phyloP scores from a whole-genome alignment of 64 coral and sea anemone genomes.

The Hydrozoanthus tunicans region DNA sequence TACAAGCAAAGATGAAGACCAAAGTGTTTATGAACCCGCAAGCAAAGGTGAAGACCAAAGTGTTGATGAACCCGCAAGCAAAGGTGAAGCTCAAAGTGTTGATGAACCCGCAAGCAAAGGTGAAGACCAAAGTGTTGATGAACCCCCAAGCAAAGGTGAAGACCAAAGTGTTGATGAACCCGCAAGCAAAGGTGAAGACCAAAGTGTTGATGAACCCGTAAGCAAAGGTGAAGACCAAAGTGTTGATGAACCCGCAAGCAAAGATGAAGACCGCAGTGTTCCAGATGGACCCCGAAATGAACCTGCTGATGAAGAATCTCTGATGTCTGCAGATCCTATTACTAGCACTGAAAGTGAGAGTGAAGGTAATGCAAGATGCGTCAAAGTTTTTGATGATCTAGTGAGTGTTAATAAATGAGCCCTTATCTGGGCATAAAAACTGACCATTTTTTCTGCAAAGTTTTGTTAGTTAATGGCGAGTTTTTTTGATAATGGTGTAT shows the following conservation, averaged over 20 bases:
- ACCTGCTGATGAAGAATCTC: constrained; percentile 9
- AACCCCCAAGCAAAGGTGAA: no score
- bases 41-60: not conserved
- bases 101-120: not conserved
- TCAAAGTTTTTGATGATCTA: no score
- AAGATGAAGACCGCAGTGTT: no score
- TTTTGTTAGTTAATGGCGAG: no score
- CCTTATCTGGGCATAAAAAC: no score
- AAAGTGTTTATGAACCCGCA: not conserved
- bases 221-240: not conserved
- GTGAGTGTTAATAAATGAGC: no score
- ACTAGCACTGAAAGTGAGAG: constrained; percentile 32
- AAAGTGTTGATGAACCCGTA: not conserved
- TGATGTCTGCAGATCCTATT: constrained; percentile 15
- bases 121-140: not conserved
- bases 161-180: constrained; percentile 11
- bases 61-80: not conserved
- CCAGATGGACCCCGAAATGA: no score
- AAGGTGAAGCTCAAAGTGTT: not conserved
- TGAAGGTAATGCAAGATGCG: not conserved
- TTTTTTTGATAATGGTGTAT: no score
- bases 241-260: constrained; percentile 6
- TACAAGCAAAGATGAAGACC: not conserved
- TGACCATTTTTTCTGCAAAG: no score
- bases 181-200: not conserved